Evolutionary conservation across 1,140 invertebrate genomes (phyloP).

Genomic region (Grapholita molesta): DNA sequence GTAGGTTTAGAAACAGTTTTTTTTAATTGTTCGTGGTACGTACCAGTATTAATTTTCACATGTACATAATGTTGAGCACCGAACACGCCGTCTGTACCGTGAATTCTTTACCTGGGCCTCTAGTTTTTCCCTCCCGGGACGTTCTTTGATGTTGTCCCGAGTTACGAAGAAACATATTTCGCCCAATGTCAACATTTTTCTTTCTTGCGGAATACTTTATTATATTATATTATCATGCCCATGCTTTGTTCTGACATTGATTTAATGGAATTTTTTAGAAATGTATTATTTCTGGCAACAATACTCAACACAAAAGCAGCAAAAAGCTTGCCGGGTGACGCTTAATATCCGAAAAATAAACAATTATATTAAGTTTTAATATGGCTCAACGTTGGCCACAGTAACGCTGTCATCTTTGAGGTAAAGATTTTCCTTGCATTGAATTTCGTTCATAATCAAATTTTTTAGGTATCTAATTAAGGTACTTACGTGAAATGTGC

Average conservation of each 20-base stretch:
- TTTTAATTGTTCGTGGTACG: too few relatives aligned
- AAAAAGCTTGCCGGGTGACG: too few relatives aligned
- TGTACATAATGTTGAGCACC: background rate
- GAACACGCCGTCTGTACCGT: background rate
- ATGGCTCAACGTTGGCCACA: too few relatives aligned
- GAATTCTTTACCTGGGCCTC: background rate
- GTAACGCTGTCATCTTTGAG: too few relatives aligned
- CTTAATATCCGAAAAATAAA: too few relatives aligned
- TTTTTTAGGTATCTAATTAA: too few relatives aligned
- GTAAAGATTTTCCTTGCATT: too few relatives aligned
- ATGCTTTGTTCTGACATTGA: slow-evolving; percentile 5
- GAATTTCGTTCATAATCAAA: too few relatives aligned
- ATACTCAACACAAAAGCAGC: background rate
- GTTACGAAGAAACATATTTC: slow-evolving; percentile 12
- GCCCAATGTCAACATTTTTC: slow-evolving; percentile 4
- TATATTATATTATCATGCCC: slow-evolving; percentile 1
- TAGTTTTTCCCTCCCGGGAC: slow-evolving; percentile 1
- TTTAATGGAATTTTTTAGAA: background rate
- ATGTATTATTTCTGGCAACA: background rate
- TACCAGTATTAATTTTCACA: background rate
- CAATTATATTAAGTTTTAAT: too few relatives aligned
- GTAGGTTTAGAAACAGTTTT: too few relatives aligned
- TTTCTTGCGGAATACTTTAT: background rate
- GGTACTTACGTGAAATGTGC: too few relatives aligned
- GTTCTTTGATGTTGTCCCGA: slow-evolving; percentile 11